Evolutionary conservation across 1,140 invertebrate genomes (phyloP).

Genomic region (Varroa destructor): DNA sequence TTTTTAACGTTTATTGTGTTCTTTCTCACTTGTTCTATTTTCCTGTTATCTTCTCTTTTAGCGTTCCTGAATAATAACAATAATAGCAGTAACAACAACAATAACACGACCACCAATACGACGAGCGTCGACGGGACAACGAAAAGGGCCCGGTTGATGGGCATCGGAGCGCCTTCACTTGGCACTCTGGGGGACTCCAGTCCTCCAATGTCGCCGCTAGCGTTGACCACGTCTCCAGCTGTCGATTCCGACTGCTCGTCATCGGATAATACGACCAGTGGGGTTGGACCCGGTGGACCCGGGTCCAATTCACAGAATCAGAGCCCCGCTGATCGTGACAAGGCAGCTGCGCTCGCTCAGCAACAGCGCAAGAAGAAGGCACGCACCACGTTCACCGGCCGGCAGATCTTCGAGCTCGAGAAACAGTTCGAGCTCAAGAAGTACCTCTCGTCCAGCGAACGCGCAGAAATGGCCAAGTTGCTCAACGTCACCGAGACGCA

Average conservation of each 20-base stretch:
- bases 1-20: no score
- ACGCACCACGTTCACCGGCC: constrained; percentile 80
- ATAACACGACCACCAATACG: no score
- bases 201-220: constrained; percentile 14
- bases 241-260: constrained; percentile 23
- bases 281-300: constrained; percentile 39
- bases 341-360: constrained; percentile 38
- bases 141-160: no score
- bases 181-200: neutral
- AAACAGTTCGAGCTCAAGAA: constrained; percentile 91
- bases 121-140: no score
- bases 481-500: constrained; percentile 89
- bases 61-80: constrained; percentile 18
- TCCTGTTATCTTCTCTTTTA: neutral
- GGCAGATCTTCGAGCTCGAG: constrained; percentile 90
- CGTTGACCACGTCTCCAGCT: constrained; percentile 25
- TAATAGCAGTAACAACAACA: no score
- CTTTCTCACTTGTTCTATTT: no score
- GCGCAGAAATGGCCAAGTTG: constrained; percentile 80
- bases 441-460: constrained; percentile 83
- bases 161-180: no score
- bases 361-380: constrained; percentile 64
- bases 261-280: constrained; percentile 14
- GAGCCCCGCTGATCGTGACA: constrained; percentile 45
- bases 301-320: constrained; percentile 25